These are phyloP conservation scores for Electrona antarctica DNA, from an alignment of 2,113 vertebrate genomes.

Conservation along the genomic window DNA sequence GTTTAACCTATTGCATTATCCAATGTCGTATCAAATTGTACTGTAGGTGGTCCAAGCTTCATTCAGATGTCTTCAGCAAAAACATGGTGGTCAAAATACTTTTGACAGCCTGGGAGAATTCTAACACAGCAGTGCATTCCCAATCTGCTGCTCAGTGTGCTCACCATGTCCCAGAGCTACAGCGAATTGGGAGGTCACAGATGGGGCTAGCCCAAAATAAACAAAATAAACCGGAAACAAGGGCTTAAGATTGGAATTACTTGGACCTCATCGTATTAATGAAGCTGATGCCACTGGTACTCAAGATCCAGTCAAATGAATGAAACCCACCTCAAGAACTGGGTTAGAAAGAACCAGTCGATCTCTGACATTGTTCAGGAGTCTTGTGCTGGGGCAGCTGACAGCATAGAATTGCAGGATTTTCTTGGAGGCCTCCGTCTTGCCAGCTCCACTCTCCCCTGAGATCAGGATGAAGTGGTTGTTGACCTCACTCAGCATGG, in stretches of 20 bases:
- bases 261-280: too few species aligned
- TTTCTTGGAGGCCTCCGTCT: slow-evolving; percentile 97
- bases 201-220: neutral
- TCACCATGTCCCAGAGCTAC: too few species aligned
- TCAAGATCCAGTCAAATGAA: neutral
- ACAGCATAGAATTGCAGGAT: slow-evolving; percentile 94
- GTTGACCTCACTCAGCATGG: slow-evolving; percentile 90
- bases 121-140: too few species aligned
- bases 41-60: too few species aligned
- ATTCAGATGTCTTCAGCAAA: too few species aligned
- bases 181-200: neutral
- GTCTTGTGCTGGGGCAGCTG: slow-evolving; percentile 89
- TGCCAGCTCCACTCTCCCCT: slow-evolving; percentile 94
- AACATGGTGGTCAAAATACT: too few species aligned
- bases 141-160: too few species aligned
- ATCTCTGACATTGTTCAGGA: slow-evolving; percentile 88
- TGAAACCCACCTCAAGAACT: slow-evolving; percentile 88
- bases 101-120: too few species aligned
- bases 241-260: neutral
- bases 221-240: too few species aligned
- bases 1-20: too few species aligned
- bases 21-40: too few species aligned
- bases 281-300: too few species aligned
- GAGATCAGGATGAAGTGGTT: slow-evolving; percentile 98
- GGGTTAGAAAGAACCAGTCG: slow-evolving; percentile 92